Evolutionary conservation across 2,113 vertebrate species (phyloP).

Genomic region (Channa maculata): DNA sequence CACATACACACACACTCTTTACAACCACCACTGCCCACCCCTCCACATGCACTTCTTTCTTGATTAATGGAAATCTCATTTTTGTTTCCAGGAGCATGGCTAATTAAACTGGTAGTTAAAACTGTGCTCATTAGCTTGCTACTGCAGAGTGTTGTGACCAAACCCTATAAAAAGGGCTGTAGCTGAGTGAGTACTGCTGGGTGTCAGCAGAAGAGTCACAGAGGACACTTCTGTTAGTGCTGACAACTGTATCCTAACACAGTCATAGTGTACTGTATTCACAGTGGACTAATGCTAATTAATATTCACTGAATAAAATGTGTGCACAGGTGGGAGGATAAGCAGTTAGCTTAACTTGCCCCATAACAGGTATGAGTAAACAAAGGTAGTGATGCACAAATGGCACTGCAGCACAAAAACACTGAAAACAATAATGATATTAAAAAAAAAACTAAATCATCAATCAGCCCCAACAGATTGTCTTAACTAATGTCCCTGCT

Average conservation of each 20-base stretch:
- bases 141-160: conserved; percentile 63
- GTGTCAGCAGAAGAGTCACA: conserved; percentile 62
- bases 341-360: conserved; percentile 54
- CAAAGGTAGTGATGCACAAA: conserved; percentile 32
- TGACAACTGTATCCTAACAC: conserved; percentile 85
- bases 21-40: conserved; percentile 52
- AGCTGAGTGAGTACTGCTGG: conserved; percentile 56
- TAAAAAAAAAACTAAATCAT: conserved; percentile 13
- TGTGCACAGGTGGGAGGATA: conserved; percentile 73
- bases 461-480: conserved; percentile 11
- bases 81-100: conserved; percentile 84
- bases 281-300: conserved; percentile 76
- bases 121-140: conserved; percentile 82
- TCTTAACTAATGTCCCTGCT: conserved; percentile 24
- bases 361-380: conserved; percentile 63
- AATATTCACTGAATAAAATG: conserved; percentile 79
- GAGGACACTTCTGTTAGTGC: conserved; percentile 78
- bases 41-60: conserved; percentile 64
- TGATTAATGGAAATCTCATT: conserved; percentile 86
- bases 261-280: conserved; percentile 76
- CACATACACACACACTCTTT: conserved; percentile 59
- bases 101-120: conserved; percentile 86
- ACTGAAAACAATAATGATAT: neutral
- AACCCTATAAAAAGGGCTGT: conserved; percentile 73
- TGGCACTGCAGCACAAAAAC: conserved; percentile 4